A percentile compares a stretch with the other conserved stretches of the same genome.
phyloP scores from a whole-genome alignment of 2,888 invertebrate genomes.

The Sialis lutaria region DNA sequence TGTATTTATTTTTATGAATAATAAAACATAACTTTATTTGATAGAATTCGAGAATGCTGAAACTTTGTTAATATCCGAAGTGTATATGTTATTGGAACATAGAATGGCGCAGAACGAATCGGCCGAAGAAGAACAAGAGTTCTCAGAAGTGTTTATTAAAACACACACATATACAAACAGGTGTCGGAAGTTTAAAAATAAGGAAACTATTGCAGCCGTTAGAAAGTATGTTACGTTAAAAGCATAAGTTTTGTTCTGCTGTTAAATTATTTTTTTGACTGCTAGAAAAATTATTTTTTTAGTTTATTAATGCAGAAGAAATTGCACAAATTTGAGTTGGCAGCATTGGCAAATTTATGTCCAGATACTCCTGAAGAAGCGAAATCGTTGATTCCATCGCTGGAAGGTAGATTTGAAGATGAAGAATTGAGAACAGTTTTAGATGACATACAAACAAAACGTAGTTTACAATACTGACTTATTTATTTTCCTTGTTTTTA shows the following conservation, averaged over 20 bases:
- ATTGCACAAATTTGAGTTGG: constrained; percentile 94
- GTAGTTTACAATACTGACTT: constrained; percentile 84
- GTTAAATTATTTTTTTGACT: neutral
- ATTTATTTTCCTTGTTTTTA: too few relatives aligned
- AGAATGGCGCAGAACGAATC: constrained; percentile 95
- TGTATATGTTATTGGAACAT: constrained; percentile 91
- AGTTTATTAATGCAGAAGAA: constrained; percentile 87
- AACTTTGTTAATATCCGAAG: constrained; percentile 89
- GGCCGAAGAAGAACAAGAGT: constrained; percentile 95
- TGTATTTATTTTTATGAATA: too few relatives aligned
- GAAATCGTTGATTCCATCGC: constrained; percentile 88
- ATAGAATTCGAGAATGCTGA: constrained; percentile 97
- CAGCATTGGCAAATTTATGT: constrained; percentile 93
- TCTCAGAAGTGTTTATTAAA: constrained; percentile 97
- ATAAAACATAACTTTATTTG: constrained; percentile 10
- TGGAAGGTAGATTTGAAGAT: constrained; percentile 95
- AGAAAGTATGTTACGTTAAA: constrained; percentile 49
- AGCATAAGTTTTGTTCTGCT: neutral
- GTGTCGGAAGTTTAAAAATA: constrained; percentile 94
- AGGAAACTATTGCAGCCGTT: constrained; percentile 93
- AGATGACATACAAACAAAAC: constrained; percentile 95
- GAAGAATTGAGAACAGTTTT: constrained; percentile 92
- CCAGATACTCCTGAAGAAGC: constrained; percentile 98
- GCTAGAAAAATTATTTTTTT: constrained; percentile 17
- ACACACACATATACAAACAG: constrained; percentile 90